Conservation (phyloP, 2,888 invertebrate genomes). For the Graphium colonna region DNA sequence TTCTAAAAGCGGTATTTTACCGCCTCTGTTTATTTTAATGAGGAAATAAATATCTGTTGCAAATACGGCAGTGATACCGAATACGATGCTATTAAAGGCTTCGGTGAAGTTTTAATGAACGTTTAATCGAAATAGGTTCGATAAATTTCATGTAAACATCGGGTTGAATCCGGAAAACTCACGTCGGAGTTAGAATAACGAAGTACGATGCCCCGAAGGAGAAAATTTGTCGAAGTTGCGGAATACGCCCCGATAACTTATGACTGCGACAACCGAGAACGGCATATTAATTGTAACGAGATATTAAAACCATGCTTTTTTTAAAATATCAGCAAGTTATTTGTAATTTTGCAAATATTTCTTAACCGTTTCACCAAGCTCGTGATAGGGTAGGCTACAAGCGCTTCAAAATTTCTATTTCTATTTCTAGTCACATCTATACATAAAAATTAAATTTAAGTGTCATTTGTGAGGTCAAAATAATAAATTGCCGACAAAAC, state of each 20-base stretch:
- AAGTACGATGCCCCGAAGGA: slow-evolving; percentile 7
- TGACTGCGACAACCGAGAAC: not conserved
- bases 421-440: too few species aligned
- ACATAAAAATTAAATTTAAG: too few species aligned
- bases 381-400: too few species aligned
- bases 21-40: slow-evolving; percentile 27
- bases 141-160: slow-evolving; percentile 31
- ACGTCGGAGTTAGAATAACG: slow-evolving; percentile 12
- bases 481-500: too few species aligned
- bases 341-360: too few species aligned
- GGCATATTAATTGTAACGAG: too few species aligned
- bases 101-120: slow-evolving; percentile 60
- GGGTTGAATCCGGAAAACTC: slow-evolving; percentile 16
- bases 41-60: slow-evolving; percentile 33
- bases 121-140: slow-evolving; percentile 37
- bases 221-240: slow-evolving; percentile 8
- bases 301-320: too few species aligned
- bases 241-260: not conserved
- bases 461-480: too few species aligned
- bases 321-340: too few species aligned
- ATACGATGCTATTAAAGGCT: slow-evolving; percentile 45
- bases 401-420: too few species aligned
- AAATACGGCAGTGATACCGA: slow-evolving; percentile 42
- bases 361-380: too few species aligned
- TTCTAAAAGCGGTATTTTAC: slow-evolving; percentile 30